Evolutionary conservation across 2,888 invertebrate species (phyloP), one percentile per base, ranked within the genome.

Genomic region (Drosophila subquinaria): DNA sequence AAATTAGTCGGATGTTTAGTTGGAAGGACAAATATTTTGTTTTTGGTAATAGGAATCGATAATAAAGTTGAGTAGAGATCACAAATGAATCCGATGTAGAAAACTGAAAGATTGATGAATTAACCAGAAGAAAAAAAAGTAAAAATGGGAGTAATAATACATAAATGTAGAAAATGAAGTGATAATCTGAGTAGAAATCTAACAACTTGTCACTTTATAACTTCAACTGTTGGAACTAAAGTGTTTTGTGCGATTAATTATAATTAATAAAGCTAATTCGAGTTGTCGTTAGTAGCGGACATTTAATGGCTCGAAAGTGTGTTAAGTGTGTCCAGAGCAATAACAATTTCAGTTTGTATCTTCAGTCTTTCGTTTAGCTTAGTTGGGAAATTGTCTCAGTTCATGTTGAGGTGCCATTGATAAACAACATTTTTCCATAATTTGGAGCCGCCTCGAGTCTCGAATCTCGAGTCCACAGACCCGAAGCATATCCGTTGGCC

Each of bases 281-380:
- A 75, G 73, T 68, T 71, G 57, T 23, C 20, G 20, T 17, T 1
- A 20, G 33, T 6, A 4, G 42, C 20, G 27, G 13, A 3, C 38
- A 10, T 65, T 71, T 71, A 77, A 73, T 77, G 71, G 50, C 68
- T 53, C 43, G 66, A 79, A 85, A 82, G 80, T 73, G 82, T 77
- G 80, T 67, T 70, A 64, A 78, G 50, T 61, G 66, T 52, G 42
- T 45, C 35, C 52, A 48, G 15, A 55, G 36, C 38, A 61, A 52
- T 23, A 23, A 36, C 53, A 17, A 42, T 27, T 35, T 27, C 42
- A 55, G 63, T 66, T 70, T 50, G 47, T 51, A 27, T 43, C 64
- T 74, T 60, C 51, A 70, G 74, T 73, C 59, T 69, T 56, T 69
- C 17, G 69, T 10, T 30, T 59, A 43, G 59, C 66, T 68, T 50